These are phyloP conservation scores for Pollenia angustigena DNA, from an alignment of 2,888 invertebrate species.

Conservation along the genomic window DNA sequence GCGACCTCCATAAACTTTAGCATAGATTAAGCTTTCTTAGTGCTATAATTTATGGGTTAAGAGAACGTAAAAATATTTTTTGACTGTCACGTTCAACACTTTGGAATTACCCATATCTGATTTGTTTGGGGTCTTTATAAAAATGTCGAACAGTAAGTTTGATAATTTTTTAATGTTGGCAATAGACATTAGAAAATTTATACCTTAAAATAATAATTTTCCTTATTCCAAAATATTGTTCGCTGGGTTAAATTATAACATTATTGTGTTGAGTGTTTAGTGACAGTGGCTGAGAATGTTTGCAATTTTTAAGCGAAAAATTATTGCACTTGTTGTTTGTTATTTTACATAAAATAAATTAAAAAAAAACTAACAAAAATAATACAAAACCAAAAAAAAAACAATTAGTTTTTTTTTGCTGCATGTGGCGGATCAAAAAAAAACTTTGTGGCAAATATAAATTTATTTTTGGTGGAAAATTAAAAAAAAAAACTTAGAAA, in stretches of 20 bases:
- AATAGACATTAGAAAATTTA: no score
- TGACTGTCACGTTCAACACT: no score
- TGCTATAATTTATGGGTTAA: no score
- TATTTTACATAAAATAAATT: conserved; percentile 24
- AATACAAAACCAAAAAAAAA: conserved; percentile 34
- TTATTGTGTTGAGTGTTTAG: conserved; percentile 46
- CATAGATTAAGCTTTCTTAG: no score
- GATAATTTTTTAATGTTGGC: no score
- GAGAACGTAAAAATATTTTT: no score
- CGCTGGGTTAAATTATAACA: conserved; percentile 10
- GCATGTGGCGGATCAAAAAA: conserved; percentile 43
- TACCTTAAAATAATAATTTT: no score
- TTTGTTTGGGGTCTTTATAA: no score
- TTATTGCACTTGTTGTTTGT: conserved; percentile 65
- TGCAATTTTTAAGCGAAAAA: conserved; percentile 58
- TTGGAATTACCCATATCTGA: no score
- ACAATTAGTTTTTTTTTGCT: conserved; percentile 36
- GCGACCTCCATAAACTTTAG: no score
- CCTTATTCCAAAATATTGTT: background rate
- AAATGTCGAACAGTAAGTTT: no score
- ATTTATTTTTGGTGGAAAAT: conserved; percentile 43
- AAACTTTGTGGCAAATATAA: conserved; percentile 62
- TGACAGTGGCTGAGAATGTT: conserved; percentile 8
- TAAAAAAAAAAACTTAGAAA: conserved; percentile 27
- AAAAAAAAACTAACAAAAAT: conserved; percentile 24